Evolutionary conservation across 2,113 vertebrate genomes (phyloP).

Genomic region (Macrotis lagotis): DNA sequence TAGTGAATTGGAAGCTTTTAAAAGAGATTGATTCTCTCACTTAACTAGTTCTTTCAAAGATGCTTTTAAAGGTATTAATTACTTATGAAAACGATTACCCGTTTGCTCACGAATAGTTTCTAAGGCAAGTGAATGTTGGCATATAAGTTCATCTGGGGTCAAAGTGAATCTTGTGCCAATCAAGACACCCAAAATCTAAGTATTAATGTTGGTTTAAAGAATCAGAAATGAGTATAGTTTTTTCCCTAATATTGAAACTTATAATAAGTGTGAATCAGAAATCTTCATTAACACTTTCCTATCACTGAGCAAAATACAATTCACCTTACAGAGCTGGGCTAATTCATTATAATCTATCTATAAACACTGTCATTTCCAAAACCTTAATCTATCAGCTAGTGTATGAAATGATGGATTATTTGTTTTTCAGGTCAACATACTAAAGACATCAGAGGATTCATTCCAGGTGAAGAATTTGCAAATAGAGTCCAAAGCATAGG

Average conservation of each 20-base stretch:
- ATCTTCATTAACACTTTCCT: not conserved
- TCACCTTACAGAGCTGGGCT: not conserved
- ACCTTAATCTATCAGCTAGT: not conserved
- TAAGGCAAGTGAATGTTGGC: constrained; percentile 62
- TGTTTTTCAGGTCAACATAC: constrained; percentile 13
- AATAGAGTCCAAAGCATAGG: not conserved
- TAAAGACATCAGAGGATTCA: not conserved
- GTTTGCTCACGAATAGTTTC: constrained; percentile 76
- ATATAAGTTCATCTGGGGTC: constrained; percentile 59
- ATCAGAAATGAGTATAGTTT: not conserved
- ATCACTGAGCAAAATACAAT: not conserved
- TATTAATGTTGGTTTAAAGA: not conserved
- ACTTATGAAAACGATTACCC: constrained; percentile 67
- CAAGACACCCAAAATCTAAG: not conserved
- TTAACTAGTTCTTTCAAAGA: constrained; percentile 75
- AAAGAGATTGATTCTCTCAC: constrained; percentile 75
- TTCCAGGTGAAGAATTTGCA: not conserved
- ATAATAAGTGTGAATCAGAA: not conserved
- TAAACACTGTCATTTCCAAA: not conserved
- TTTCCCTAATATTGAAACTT: not conserved
- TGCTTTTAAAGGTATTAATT: constrained; percentile 78
- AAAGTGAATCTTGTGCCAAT: constrained; percentile 61
- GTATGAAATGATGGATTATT: constrained; percentile 2
- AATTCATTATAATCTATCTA: constrained; percentile 11
- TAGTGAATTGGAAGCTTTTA: constrained; percentile 74